Base-by-base conservation (phyloP, 2,797 vertebrate species). In the Notolabrus celidotus region DNA sequence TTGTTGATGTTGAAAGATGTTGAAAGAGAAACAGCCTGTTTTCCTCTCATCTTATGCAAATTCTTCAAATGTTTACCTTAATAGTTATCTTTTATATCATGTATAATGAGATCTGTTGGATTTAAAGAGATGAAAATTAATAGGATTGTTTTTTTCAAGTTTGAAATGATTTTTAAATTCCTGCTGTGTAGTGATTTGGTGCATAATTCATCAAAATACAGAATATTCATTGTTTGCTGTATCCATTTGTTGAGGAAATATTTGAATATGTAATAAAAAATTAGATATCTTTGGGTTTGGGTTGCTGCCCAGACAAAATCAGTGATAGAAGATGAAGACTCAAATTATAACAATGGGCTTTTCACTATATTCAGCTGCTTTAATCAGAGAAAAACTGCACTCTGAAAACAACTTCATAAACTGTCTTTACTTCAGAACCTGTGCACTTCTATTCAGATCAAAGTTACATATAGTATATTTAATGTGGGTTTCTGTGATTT, bases 401-500 rank as follows among this genome's bases (percentile, higher is more conserved):
- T n/a, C n/a, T n/a, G n/a, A n/a, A n/a, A n/a, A n/a, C n/a, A 9
- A 11, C 2, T 11, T 7, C 33, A 34, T 10, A 11, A 34, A 10
- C 10, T 9, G 8, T 34, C 3, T 34, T 34, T 34, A 27, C 29
- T 31, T 31, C 29, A 12, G 12, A 36, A 2, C 34, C 34, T 36
- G 34, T 46, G 8, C 20, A 5, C 1, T 22, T 19, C 4, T 4
- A 45, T 10, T 10, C 46, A 23, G 10, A 23, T 23, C 10, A 14
- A 5, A 46, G 19, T 15, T 7, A 15, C 9, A 17, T 19, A 8
- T 3, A 7, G 25, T 46, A 12, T 5, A 8, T 36, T 36, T 52
- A 6, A 39, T 25, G 50, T 12, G 20, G 20, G 9, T 61, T 42
- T 6, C 33, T 86, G 25, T 77, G 20, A 12, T 87, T 90, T 47